Percentiles rank a stretch among this genome's conserved stretches.
These are phyloP conservation scores for Leptoteleia sp. DNA, from an alignment of 1,140 invertebrate species.

Conservation along the genomic window DNA sequence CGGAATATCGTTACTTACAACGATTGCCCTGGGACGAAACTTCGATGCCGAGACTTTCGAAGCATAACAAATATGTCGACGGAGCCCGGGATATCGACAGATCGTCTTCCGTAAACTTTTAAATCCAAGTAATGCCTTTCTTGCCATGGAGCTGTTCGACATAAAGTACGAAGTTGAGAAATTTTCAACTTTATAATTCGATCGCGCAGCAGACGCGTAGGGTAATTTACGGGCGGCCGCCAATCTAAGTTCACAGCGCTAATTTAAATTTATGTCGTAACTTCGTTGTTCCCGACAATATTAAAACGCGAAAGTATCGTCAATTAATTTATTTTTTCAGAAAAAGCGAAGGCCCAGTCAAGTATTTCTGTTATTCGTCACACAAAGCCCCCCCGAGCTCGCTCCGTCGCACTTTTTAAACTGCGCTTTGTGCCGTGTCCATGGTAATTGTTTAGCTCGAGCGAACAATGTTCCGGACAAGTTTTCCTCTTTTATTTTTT, in stretches of 20 bases:
- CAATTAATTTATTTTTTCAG: slow-evolving; percentile 58
- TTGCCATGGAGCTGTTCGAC: slow-evolving; percentile 68
- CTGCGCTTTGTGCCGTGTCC: too few relatives aligned
- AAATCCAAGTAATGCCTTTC: slow-evolving; percentile 75
- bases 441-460: too few relatives aligned
- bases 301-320: slow-evolving; percentile 52
- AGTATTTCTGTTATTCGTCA: slow-evolving; percentile 44
- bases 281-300: slow-evolving; percentile 62
- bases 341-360: slow-evolving; percentile 27
- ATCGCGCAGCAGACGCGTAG: slow-evolving; percentile 67
- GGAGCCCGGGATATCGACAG: slow-evolving; percentile 69
- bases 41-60: slow-evolving; percentile 64
- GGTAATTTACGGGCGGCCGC: slow-evolving; percentile 73
- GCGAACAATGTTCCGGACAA: too few relatives aligned
- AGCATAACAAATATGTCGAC: slow-evolving; percentile 70
- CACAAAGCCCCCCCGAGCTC: slow-evolving; percentile 19
- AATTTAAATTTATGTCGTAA: slow-evolving; percentile 76
- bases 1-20: slow-evolving; percentile 71
- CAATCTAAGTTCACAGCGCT: slow-evolving; percentile 72
- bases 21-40: slow-evolving; percentile 72
- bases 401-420: neutral
- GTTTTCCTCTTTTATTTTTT: too few relatives aligned
- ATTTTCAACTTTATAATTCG: slow-evolving; percentile 80
- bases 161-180: slow-evolving; percentile 76
- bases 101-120: slow-evolving; percentile 75